phyloP scores from a whole-genome alignment of 2,797 vertebrate genomes.

The Lepus oiostolus region DNA sequence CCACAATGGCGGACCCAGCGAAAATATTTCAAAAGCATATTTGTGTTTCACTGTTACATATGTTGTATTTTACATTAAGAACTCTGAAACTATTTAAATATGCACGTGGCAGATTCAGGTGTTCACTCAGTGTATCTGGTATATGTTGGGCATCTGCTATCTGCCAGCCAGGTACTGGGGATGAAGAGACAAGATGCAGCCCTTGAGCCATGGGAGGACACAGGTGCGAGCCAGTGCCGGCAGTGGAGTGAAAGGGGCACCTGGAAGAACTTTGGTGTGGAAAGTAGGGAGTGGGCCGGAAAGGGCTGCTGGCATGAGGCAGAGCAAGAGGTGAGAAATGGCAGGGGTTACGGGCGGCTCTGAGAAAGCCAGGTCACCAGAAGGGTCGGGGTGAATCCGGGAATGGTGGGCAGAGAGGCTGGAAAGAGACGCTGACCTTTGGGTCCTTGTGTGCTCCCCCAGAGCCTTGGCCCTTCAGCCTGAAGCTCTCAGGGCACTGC shows the following conservation, averaged over 20 bases:
- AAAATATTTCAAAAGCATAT: conserved; percentile 67
- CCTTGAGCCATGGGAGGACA: neutral
- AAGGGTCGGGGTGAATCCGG: neutral
- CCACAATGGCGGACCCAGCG: neutral
- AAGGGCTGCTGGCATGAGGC: neutral
- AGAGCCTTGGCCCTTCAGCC: neutral
- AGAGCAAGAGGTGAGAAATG: neutral
- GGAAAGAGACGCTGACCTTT: neutral
- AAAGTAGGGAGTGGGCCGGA: neutral
- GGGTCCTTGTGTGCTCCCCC: neutral
- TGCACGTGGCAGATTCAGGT: neutral
- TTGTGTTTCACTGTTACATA: conserved; percentile 58
- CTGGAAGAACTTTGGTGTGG: neutral
- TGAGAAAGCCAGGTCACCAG: neutral
- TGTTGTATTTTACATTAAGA: conserved; percentile 4
- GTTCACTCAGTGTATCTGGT: neutral
- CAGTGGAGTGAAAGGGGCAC: neutral
- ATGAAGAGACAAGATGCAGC: neutral
- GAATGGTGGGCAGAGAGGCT: neutral
- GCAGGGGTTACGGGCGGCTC: rapidly evolving
- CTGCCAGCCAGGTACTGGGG: neutral
- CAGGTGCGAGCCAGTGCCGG: neutral
- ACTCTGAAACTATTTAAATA: conserved; percentile 42
- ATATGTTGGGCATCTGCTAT: neutral
- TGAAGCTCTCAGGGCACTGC: neutral